Conservation (phyloP, 2,888 invertebrate species). For the Dichetophora obliterata region DNA sequence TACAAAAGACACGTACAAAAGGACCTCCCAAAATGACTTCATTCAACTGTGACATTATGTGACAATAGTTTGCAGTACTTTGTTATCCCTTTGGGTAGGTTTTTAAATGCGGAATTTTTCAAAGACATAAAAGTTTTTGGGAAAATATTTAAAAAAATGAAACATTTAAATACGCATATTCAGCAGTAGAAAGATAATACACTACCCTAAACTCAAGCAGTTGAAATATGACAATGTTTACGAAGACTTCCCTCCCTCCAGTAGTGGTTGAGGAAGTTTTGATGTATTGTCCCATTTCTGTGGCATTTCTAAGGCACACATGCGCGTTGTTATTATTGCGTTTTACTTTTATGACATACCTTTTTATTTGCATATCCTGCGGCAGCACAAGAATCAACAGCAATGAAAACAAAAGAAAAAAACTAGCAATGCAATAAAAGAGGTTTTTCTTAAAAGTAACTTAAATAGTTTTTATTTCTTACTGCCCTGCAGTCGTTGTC, state of each 20-base stretch:
- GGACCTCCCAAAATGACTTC: constrained; percentile 63
- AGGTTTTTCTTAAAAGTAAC: constrained; percentile 2
- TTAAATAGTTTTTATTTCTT: not conserved
- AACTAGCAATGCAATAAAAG: not conserved
- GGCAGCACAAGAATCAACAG: not conserved
- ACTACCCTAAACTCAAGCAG: too few relatives aligned
- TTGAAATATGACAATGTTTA: too few relatives aligned
- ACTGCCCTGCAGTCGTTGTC: constrained; percentile 21
- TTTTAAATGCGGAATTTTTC: not conserved
- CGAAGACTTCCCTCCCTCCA: too few relatives aligned
- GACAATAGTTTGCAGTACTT: constrained; percentile 39
- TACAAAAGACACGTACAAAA: constrained; percentile 17
- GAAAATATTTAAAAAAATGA: not conserved
- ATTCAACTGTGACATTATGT: constrained; percentile 53
- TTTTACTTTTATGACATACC: not conserved
- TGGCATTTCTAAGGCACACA: too few relatives aligned
- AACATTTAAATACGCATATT: constrained; percentile 2
- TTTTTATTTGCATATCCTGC: constrained; percentile 28
- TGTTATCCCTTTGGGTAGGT: not conserved
- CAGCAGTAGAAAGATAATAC: too few relatives aligned
- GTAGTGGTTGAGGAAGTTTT: not conserved
- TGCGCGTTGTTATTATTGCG: constrained; percentile 10
- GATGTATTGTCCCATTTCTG: constrained; percentile 7
- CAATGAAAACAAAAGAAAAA: not conserved
- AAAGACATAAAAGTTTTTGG: not conserved